Evolutionary conservation across 1,140 invertebrate species (phyloP), one percentile per base, ranked within the genome.

Genomic region (Drosophila punjabiensis): DNA sequence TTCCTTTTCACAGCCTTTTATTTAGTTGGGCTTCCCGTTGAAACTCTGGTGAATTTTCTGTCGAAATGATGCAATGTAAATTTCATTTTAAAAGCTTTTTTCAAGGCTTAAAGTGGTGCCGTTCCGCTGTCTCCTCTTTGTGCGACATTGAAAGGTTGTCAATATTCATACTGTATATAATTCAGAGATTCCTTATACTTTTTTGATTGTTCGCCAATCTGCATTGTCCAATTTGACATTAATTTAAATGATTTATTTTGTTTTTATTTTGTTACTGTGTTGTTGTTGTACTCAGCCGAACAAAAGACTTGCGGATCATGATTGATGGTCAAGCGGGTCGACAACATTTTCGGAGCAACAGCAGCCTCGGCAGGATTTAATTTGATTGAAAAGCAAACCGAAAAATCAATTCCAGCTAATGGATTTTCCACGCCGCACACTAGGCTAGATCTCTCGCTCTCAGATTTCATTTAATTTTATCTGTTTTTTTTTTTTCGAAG

Each of bases 1-100:
- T 88, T 89, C 78, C 81, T 79, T 89, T 84, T 88, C 69, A 84
- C 74, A 78, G 85, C 65, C 61, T 55, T 83, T 80, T 80, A 87
- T 83, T 82, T 88, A 78, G 76, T 77, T 69, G 24, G 28, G 39
- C 18, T 30, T 37, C 20, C 64, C 48, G 48, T n/a, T 6, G 28
- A 53, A 32, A 45, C 18, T 14, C 24, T 28, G 16, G 67, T n/a
- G 35, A 41, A 20, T 70, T 33, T 73, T 53, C 56, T 14, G 16
- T 48, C 41, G 74, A 69, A 81, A 76, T 81, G 71, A 61, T 62
- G 41, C 76, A 87, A 71, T 87, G 69, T 79, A 55, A 67, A 79
- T 71, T 70, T 71, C 50, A 58, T 82, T 87, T 82, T 82, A 71
- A 79, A 76, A 65, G 67, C 63, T 67, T 66, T 78, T 86, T 67